Evolutionary conservation across 2,797 vertebrate species (phyloP), one percentile per base, ranked within the genome.

Genomic region (Acrossocheilus wenchowensis): DNA sequence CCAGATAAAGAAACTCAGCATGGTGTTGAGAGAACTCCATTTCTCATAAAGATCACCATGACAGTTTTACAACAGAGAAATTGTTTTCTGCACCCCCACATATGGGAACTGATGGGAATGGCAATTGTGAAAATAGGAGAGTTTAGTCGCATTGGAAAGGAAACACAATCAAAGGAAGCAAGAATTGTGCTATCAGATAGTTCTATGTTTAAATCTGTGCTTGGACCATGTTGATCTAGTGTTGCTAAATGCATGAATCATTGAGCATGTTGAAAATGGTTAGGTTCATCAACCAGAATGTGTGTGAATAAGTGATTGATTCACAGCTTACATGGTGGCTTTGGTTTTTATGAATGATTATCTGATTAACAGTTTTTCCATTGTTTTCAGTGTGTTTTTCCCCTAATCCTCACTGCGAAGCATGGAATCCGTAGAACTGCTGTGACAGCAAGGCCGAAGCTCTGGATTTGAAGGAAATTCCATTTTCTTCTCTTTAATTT

Each of bases 161-260:
- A 87, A 77, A 72, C 72, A 91, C 89, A 92, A 89, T 92, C 54
- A 84, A 88, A 88, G 91, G 90, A 92, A 89, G 81, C 75, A 43
- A 72, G 48, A 69, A 72, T 78, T 78, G 66, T 87, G 81, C 54
- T 85, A 84, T 81, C 78, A 87, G 72, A 60, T 74, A 57, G 30
- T 66, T 41, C 62, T 30, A 45, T 74, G 78, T 83, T 85, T 68
- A 68, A 82, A 57, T 86, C 30, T 52, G 74, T 43, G 60, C 81
- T 78, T 71, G 74, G 69, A 81, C 57, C 17, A 41, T 41, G 14
- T 50, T 60, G 74, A 43, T 39, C 39, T 41, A 62, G 77, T 43
- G 62, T 62, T 62, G 39, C 39, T 81, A 74, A 73, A 84, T 87
- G 75, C 11, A 17, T 88, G 80, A 68, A 43, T 84, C 41, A 84